phyloP scores from a whole-genome alignment of 37 sponge, comb jelly and placozoan genomes.

The Geodia barretti region DNA sequence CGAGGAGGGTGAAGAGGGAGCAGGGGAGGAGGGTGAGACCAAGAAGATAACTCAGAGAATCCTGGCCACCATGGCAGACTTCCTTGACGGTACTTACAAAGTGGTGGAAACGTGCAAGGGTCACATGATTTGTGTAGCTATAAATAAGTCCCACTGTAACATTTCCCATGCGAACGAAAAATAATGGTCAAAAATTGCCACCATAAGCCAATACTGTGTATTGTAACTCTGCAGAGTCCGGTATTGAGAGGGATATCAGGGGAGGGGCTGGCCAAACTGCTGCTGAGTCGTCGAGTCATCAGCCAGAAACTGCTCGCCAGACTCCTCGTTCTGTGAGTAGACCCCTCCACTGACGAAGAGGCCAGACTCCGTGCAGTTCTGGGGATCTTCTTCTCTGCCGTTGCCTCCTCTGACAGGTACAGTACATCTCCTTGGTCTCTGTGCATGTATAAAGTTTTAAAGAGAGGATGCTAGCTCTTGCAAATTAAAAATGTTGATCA shows the following conservation, averaged over 20 bases:
- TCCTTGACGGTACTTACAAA: slow-evolving; percentile 67
- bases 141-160: no score
- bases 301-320: slow-evolving; percentile 73
- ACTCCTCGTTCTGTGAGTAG: slow-evolving; percentile 84
- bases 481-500: no score
- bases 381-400: slow-evolving; percentile 77
- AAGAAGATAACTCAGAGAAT: slow-evolving; percentile 50
- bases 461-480: no score
- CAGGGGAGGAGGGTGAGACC: slow-evolving; percentile 10
- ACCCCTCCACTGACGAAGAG: slow-evolving; percentile 72
- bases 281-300: slow-evolving; percentile 70
- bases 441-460: no score
- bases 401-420: slow-evolving; percentile 59
- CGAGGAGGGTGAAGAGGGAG: no score
- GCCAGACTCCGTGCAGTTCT: slow-evolving; percentile 42
- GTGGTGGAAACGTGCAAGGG: no score
- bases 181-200: no score
- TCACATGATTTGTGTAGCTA: no score
- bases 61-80: slow-evolving; percentile 49
- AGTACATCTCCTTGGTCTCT: no score
- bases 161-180: no score
- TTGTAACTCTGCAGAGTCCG: slow-evolving; percentile 68
- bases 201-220: no score
- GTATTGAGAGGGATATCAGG: slow-evolving; percentile 50
- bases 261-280: slow-evolving; percentile 82